Percentiles rank a stretch among this genome's conserved stretches.
Conservation (phyloP, 2,113 vertebrate genomes). For the Leiothrix lutea region DNA sequence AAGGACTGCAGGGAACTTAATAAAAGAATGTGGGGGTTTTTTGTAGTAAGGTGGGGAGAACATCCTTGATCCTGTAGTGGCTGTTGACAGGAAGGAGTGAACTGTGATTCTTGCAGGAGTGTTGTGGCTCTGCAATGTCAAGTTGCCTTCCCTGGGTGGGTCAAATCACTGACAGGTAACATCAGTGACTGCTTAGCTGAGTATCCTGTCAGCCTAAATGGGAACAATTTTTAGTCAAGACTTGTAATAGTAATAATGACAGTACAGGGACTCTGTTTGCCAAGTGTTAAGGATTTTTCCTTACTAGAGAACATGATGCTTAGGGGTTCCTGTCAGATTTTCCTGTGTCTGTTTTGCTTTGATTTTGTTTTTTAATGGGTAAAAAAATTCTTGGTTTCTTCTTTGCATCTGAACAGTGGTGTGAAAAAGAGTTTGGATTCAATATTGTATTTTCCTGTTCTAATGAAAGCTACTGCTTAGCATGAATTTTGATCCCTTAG, state of each 20-base stretch:
- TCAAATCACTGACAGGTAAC: background rate
- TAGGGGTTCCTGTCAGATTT: background rate
- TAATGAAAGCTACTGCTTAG: background rate
- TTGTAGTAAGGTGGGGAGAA: background rate
- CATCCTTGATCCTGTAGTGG: background rate
- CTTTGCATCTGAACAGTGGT: background rate
- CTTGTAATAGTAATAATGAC: background rate
- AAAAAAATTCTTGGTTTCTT: background rate
- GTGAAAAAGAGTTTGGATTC: background rate
- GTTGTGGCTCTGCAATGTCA: background rate
- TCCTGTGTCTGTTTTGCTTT: fast-evolving
- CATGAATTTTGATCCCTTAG: background rate
- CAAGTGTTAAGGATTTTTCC: background rate
- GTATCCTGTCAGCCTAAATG: background rate
- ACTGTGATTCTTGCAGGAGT: background rate
- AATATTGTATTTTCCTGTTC: background rate
- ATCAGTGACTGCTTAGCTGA: background rate
- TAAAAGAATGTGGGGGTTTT: background rate
- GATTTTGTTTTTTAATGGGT: background rate
- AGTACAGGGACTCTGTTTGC: background rate
- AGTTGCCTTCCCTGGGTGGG: background rate
- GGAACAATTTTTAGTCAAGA: background rate
- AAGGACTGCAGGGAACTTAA: background rate
- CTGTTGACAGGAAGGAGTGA: background rate
- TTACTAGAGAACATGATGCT: fast-evolving